phyloP scores from a whole-genome alignment of 2,113 vertebrate species.

The Microtus pennsylvanicus region DNA sequence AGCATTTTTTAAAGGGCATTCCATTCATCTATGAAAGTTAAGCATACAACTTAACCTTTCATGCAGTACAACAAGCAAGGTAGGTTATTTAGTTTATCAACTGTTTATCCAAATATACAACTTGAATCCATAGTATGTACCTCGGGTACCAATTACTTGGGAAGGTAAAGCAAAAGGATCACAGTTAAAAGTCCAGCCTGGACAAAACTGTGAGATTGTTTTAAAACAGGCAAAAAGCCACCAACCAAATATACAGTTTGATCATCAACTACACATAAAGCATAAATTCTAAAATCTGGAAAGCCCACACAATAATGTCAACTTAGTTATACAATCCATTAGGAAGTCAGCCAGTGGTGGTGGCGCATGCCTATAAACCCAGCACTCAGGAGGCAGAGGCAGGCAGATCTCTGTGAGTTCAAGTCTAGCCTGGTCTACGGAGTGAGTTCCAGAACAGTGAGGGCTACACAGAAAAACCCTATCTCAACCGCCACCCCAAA shows the following conservation, averaged over 20 bases:
- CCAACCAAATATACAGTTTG: constrained; percentile 12
- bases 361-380: neutral
- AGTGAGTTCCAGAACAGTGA: neutral
- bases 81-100: constrained; percentile 42
- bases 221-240: neutral
- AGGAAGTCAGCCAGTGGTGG: neutral
- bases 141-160: neutral
- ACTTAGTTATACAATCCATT: neutral
- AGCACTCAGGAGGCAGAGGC: neutral
- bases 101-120: constrained; percentile 29
- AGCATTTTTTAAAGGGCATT: neutral
- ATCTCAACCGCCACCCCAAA: neutral
- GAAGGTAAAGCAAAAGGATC: neutral
- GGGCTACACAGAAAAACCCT: neutral
- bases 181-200: neutral
- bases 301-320: neutral
- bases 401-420: neutral
- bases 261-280: neutral
- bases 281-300: constrained; percentile 27
- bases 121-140: neutral
- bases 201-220: neutral
- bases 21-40: constrained; percentile 25
- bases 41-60: constrained; percentile 58
- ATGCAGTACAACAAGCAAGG: constrained; percentile 16
- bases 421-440: no score